These are phyloP conservation scores for Beaufortia kweichowensis DNA, from an alignment of 2,113 vertebrate species.

Conservation along the genomic window DNA sequence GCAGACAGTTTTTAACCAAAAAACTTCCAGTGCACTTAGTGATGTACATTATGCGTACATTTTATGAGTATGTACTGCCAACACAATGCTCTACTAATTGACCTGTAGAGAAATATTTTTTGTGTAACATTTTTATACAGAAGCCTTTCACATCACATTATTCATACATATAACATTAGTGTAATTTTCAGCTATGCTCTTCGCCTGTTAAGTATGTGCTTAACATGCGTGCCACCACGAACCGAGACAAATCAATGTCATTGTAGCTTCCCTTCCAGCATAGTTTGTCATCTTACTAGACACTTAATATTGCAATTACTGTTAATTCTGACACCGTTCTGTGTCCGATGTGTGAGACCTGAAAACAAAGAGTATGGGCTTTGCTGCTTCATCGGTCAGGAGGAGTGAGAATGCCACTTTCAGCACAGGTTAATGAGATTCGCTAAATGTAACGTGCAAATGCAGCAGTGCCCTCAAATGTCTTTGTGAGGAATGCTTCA, in stretches of 20 bases:
- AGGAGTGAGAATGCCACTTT: conserved; percentile 59
- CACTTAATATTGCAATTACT: conserved; percentile 5
- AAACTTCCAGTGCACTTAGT: too few relatives aligned
- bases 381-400: conserved; percentile 37
- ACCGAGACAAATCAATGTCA: conserved; percentile 51
- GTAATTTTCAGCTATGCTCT: neutral
- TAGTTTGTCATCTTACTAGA: conserved; percentile 53
- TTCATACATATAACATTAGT: conserved; percentile 4
- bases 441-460: conserved; percentile 70
- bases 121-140: too few relatives aligned
- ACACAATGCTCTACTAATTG: too few relatives aligned
- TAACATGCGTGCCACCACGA: neutral
- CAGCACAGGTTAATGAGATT: conserved; percentile 67
- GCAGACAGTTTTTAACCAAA: too few relatives aligned
- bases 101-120: too few relatives aligned
- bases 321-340: neutral
- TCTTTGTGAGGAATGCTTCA: conserved; percentile 19
- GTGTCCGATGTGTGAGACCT: neutral
- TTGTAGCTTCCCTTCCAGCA: conserved; percentile 49
- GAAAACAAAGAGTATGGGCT: conserved; percentile 5
- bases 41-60: too few relatives aligned
- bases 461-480: conserved; percentile 48
- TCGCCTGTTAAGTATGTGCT: conserved; percentile 13
- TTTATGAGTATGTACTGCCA: too few relatives aligned
- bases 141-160: conserved; percentile 15